Conservation (phyloP, 2,888 invertebrate genomes). For the Halocaridina rubra region DNA sequence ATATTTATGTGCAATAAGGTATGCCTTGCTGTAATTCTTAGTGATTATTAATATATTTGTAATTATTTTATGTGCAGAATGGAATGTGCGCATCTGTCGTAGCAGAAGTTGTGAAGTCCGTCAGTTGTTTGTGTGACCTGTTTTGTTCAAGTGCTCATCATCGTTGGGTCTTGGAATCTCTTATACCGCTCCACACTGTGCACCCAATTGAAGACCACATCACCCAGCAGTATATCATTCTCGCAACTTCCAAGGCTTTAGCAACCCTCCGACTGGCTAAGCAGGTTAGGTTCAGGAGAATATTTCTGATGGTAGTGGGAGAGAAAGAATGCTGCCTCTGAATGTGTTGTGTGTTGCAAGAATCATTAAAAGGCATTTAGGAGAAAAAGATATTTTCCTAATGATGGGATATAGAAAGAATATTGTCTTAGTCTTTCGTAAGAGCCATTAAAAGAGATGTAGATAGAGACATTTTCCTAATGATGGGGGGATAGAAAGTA, state of each 20-base stretch:
- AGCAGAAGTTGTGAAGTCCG: constrained; percentile 57
- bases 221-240: constrained; percentile 77
- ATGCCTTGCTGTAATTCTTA: neutral
- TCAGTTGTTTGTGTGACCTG: constrained; percentile 70
- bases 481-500: no score
- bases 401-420: no score
- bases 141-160: constrained; percentile 82
- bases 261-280: constrained; percentile 75
- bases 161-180: constrained; percentile 81
- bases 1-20: no score
- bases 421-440: no score
- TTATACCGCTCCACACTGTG: constrained; percentile 74
- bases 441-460: no score
- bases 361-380: no score
- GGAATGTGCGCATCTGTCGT: constrained; percentile 57
- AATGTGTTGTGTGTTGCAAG: no score
- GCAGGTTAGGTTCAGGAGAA: constrained; percentile 49
- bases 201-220: constrained; percentile 83
- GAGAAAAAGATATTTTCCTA: no score
- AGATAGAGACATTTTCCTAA: no score
- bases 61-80: constrained; percentile 23
- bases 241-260: constrained; percentile 78
- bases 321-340: no score
- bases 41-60: neutral
- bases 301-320: no score